Base-by-base conservation (phyloP, 2,797 vertebrate species). In the Gadopsis bispinosus region DNA sequence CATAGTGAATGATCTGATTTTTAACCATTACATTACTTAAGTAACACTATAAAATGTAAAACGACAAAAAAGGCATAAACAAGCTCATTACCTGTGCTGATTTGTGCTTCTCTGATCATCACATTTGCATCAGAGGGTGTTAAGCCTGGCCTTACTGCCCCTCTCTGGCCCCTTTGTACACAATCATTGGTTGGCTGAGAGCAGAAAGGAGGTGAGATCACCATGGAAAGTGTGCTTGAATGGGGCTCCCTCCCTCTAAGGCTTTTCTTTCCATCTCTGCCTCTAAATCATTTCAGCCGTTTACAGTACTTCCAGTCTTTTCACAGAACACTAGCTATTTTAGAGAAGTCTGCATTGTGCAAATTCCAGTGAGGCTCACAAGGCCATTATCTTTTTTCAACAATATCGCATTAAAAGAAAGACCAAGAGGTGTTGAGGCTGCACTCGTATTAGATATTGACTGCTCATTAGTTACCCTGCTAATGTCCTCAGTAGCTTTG, bases 121-220 rank as follows among this genome's bases (percentile, higher is more conserved):
- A 45, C 59, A 91, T 87, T 84, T 85, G 78, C 77, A 84, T 89
- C 64, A 65, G 41, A 73, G 83, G 73, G 59, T 20, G 62, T 84
- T 72, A 69, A 78, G 59, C 43, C 67, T 65, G 75, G 74, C 80
- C 69, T 76, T 29, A 3, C 47, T 73, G 73, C 64, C 69, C 79
- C 67, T 73, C 62, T n/a, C 67, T 64, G 84, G 69, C 74, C 83
- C 75, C 66, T 75, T 60, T 19, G 64, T 50, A 69, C 58, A 67
- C 76, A 35, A 71, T 85, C 63, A 47, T 56, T 77, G 55, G 53
- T 75, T 83, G 84, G 72, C 77, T 87, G 79, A 84, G 75, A 74
- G 73, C 72, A 76, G 64, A 87, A 83, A 83, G 45, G 81, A 84
- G 68, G 69, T 55, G 72, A 75, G 70, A 79, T 84, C 77, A 69